A percentile compares a stretch with the other conserved stretches of the same genome.
Conservation (phyloP, 2,113 vertebrate genomes). For the Zingel zingel region DNA sequence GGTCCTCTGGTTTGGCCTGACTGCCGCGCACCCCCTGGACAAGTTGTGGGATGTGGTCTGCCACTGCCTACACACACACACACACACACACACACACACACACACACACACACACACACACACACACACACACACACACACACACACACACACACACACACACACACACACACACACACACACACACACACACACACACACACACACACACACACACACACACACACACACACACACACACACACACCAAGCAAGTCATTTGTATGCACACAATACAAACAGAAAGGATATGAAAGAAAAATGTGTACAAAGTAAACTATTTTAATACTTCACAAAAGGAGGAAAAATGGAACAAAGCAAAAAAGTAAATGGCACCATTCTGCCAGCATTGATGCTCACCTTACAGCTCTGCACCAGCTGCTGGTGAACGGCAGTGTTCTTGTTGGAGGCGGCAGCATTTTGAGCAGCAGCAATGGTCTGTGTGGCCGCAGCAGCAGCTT, state of each 20-base stretch:
- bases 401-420: slow-evolving; percentile 99
- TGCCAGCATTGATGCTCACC: slow-evolving; percentile 80
- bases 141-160: no score
- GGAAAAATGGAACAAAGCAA: neutral
- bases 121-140: neutral
- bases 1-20: slow-evolving; percentile 95
- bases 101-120: neutral
- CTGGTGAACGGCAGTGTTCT: slow-evolving; percentile 96
- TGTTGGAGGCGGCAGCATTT: slow-evolving; percentile 96
- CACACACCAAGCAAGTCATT: neutral
- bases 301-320: neutral
- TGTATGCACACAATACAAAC: neutral
- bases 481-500: slow-evolving; percentile 96
- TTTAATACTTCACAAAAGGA: neutral
- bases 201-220: slow-evolving; percentile 19
- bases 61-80: slow-evolving; percentile 86
- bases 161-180: no score
- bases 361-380: neutral
- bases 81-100: slow-evolving; percentile 28
- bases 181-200: slow-evolving; percentile 23
- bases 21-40: slow-evolving; percentile 97
- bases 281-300: neutral
- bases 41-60: slow-evolving; percentile 97
- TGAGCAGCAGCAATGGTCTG: slow-evolving; percentile 98
- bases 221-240: neutral